Conservation (phyloP, 2,113 vertebrate genomes). For the Dendrocopos noguchii region DNA sequence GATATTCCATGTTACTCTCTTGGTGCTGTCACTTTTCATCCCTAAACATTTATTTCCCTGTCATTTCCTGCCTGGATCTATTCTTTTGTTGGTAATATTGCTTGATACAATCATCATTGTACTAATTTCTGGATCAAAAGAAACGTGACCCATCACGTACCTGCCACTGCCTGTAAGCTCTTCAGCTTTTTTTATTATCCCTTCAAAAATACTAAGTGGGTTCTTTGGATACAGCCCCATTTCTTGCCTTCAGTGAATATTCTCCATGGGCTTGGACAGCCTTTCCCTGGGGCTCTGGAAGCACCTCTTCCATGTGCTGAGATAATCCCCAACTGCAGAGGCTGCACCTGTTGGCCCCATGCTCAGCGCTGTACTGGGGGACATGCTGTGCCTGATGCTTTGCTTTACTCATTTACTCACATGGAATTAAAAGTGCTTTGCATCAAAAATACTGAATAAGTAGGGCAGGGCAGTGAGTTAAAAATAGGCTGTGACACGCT, state of each 20-base stretch:
- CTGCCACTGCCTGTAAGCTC: not conserved
- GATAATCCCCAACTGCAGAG: not conserved
- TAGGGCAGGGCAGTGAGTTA: slow-evolving; percentile 9
- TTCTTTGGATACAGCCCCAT: not conserved
- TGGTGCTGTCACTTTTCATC: not conserved
- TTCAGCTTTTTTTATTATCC: not conserved
- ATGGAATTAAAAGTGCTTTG: slow-evolving; percentile 26
- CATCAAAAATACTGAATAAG: slow-evolving; percentile 17
- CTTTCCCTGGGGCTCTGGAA: not conserved
- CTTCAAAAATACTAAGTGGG: not conserved
- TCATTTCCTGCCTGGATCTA: not conserved
- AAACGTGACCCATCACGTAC: not conserved
- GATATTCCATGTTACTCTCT: not conserved
- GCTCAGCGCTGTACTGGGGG: not conserved
- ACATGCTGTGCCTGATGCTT: not conserved
- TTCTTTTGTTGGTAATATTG: not conserved
- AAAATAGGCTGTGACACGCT: slow-evolving; percentile 10
- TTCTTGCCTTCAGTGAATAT: not conserved
- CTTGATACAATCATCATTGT: too few relatives aligned
- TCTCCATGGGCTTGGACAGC: not conserved
- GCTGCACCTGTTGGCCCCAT: not conserved
- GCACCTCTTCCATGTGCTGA: not conserved
- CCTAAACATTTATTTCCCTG: not conserved
- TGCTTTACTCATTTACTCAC: not conserved
- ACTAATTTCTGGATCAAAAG: not conserved